These are phyloP conservation scores for Epinephelus awoara DNA, from an alignment of 2,797 vertebrate species.

Conservation along the genomic window DNA sequence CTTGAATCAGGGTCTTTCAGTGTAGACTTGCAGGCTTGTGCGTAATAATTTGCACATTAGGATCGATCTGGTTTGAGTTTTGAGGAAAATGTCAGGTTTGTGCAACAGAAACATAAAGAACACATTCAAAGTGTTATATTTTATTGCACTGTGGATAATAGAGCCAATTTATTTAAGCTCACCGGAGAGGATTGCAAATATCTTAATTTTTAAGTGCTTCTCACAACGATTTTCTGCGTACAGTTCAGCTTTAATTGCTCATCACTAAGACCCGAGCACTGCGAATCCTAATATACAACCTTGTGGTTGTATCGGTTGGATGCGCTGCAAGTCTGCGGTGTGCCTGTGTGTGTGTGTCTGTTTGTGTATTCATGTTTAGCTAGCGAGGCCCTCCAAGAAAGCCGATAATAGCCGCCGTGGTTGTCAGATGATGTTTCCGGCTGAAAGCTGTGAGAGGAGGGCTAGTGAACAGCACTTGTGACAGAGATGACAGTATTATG, in stretches of 20 bases:
- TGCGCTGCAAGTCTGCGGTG: constrained; percentile 31
- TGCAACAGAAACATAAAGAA: neutral
- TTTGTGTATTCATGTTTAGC: constrained; percentile 59
- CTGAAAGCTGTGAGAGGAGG: constrained; percentile 74
- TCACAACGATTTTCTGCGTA: neutral
- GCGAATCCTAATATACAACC: constrained; percentile 14
- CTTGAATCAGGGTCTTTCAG: too few relatives aligned
- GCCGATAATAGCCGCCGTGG: constrained; percentile 74
- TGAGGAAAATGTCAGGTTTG: too few relatives aligned
- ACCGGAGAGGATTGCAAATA: neutral
- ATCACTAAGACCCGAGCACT: constrained; percentile 1
- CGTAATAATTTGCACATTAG: neutral
- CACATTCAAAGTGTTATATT: neutral
- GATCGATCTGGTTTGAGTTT: too few relatives aligned
- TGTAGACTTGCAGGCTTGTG: too few relatives aligned
- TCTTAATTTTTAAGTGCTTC: neutral
- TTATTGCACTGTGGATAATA: neutral
- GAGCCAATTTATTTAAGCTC: neutral
- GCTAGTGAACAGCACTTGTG: constrained; percentile 63
- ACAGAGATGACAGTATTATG: constrained; percentile 66
- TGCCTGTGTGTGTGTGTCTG: constrained; percentile 33
- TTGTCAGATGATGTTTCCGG: constrained; percentile 82
- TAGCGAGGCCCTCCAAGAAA: constrained; percentile 59
- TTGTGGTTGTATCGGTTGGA: constrained; percentile 17
- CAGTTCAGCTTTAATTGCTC: constrained; percentile 21